Conservation (phyloP, 2,888 invertebrate genomes). For the Actias luna region DNA sequence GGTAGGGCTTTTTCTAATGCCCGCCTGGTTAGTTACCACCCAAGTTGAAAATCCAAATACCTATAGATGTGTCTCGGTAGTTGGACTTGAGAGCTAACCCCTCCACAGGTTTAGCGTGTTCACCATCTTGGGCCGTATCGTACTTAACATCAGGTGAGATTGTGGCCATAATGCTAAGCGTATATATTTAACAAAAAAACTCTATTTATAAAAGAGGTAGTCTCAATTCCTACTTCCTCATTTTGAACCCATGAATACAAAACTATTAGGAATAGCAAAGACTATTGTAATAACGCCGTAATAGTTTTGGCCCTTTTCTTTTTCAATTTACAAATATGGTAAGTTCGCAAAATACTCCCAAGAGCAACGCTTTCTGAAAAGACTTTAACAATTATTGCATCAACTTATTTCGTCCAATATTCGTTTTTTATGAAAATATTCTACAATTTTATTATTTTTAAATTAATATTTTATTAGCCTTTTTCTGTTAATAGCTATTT, state of each 20-base stretch:
- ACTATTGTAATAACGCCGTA: no score
- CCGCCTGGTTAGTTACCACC: no score
- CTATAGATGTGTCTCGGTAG: no score
- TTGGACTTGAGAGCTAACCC: no score
- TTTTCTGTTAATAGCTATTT: no score
- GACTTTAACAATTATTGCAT: background rate
- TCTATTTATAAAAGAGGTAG: background rate
- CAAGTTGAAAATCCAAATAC: no score
- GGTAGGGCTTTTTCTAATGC: no score
- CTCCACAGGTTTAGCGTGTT: no score
- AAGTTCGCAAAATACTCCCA: conserved; percentile 54
- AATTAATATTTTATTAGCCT: no score
- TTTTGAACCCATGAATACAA: conserved; percentile 42
- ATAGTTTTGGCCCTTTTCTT: conserved; percentile 66
- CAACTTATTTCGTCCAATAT: background rate
- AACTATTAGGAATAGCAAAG: conserved; percentile 61
- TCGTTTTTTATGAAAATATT: background rate
- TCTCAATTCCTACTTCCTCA: conserved; percentile 26
- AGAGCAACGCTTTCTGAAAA: conserved; percentile 50
- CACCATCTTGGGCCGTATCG: no score
- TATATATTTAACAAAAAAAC: background rate
- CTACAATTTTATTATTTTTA: background rate
- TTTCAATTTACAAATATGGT: conserved; percentile 71
- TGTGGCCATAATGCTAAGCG: no score
- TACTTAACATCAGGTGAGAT: no score